Evolutionary conservation across 2,797 vertebrate species (phyloP).

Genomic region (Synaphobranchus kaupii): DNA sequence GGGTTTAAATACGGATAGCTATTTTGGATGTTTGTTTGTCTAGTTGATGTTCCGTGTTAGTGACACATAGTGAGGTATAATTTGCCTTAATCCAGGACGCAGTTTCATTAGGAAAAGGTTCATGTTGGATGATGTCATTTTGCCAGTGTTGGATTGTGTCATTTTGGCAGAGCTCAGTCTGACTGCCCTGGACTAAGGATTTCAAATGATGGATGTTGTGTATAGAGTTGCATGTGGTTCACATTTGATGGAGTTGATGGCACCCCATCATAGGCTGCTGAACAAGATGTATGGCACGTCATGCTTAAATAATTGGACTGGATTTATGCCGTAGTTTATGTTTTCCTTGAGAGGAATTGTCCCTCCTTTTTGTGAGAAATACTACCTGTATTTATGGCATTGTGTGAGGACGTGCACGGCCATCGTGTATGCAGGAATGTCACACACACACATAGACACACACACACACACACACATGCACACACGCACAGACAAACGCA

Average conservation of each 20-base stretch:
- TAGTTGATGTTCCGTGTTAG: background rate
- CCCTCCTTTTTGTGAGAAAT: conserved; percentile 30
- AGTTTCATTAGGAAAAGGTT: background rate
- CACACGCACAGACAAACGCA: background rate
- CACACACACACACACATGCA: background rate
- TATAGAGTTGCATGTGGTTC: background rate
- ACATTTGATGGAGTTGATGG: conserved; percentile 4
- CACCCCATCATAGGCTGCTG: conserved; percentile 7
- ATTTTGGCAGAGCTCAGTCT: background rate
- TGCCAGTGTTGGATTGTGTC: background rate
- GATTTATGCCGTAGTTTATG: background rate
- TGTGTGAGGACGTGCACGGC: conserved; percentile 13
- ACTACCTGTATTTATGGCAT: conserved; percentile 33
- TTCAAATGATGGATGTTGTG: conserved; percentile 11
- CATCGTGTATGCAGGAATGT: conserved; percentile 21
- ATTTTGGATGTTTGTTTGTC: background rate
- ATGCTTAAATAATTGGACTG: conserved; percentile 5
- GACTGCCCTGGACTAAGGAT: background rate
- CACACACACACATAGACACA: conserved; percentile 24
- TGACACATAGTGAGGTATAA: conserved; percentile 1
- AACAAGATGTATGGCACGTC: conserved; percentile 12
- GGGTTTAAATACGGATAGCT: background rate
- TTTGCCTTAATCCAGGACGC: background rate
- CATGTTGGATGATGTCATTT: background rate
- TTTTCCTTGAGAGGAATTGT: background rate